phyloP scores from a whole-genome alignment of 2,888 invertebrate species.

The Anoplius nigerrimus region DNA sequence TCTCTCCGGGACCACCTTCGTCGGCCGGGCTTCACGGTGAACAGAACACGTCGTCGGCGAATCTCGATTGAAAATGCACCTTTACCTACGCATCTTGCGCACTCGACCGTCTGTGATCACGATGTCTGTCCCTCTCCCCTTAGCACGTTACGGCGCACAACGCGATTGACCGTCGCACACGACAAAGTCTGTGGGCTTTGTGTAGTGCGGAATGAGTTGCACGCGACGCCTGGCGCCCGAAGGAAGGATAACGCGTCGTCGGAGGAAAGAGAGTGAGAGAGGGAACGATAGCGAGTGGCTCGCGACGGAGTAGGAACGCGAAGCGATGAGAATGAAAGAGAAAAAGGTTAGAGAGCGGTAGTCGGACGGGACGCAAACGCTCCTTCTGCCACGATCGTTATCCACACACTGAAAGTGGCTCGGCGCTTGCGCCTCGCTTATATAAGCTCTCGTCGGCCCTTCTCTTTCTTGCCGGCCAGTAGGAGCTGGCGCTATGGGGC shows the following conservation, averaged over 20 bases:
- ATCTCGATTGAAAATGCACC: conserved; percentile 7
- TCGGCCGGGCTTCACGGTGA: not conserved
- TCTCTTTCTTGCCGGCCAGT: not conserved
- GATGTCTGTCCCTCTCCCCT: too few relatives aligned
- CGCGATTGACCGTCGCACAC: too few relatives aligned
- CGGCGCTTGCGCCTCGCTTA: conserved; percentile 44
- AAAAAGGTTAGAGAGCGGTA: not conserved
- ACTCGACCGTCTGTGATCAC: not conserved
- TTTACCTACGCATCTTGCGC: conserved; percentile 17
- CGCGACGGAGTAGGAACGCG: not conserved
- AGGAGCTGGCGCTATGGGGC: too few relatives aligned
- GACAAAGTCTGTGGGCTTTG: too few relatives aligned
- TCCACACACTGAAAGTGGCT: conserved; percentile 24
- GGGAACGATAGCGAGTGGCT: not conserved
- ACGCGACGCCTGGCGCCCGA: too few relatives aligned
- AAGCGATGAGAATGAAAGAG: not conserved
- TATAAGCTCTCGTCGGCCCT: conserved; percentile 33
- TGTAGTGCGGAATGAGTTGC: too few relatives aligned
- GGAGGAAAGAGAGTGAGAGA: not conserved
- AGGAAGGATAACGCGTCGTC: not conserved
- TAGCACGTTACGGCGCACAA: too few relatives aligned
- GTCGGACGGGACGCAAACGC: not conserved
- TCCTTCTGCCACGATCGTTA: not conserved
- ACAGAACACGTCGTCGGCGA: not conserved
- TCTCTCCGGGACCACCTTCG: too few relatives aligned